phyloP scores from a whole-genome alignment of 2,888 invertebrate species.

The Tetanocera ferruginea region DNA sequence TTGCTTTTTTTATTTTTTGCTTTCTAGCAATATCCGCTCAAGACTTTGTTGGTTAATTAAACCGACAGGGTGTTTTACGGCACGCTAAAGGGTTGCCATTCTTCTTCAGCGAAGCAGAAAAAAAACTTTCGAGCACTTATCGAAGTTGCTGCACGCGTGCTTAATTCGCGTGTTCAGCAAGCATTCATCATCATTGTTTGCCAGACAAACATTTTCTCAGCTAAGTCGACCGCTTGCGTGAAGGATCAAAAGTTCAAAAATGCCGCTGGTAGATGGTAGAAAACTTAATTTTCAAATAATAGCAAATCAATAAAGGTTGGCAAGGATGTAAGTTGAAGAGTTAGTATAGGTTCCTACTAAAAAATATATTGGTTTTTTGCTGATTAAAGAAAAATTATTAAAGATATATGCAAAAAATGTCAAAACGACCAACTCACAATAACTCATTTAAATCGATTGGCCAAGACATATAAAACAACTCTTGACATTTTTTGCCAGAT shows the following conservation, averaged over 20 bases:
- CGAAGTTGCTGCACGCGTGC: constrained; percentile 9
- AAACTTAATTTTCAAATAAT: constrained; percentile 18
- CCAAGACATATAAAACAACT: too few relatives aligned
- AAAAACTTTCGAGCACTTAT: neutral
- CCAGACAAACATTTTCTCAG: neutral
- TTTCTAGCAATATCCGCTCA: neutral
- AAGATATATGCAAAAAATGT: too few relatives aligned
- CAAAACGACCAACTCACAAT: too few relatives aligned
- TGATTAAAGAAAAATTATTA: too few relatives aligned
- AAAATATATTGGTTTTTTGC: too few relatives aligned
- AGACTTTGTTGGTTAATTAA: constrained; percentile 12
- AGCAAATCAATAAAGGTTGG: neutral
- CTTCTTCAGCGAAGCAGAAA: neutral
- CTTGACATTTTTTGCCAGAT: too few relatives aligned
- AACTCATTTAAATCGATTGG: too few relatives aligned
- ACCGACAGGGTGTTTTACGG: neutral
- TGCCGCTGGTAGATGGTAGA: neutral
- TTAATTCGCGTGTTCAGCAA: constrained; percentile 1
- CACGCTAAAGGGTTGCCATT: too few relatives aligned
- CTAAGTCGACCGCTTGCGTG: neutral
- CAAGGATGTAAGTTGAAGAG: neutral
- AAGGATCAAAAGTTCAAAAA: neutral
- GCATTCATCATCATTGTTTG: neutral
- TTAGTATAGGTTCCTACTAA: too few relatives aligned
- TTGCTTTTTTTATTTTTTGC: neutral